Evolutionary conservation across 2,797 vertebrate species (phyloP).

Genomic region (Acanthiza pusilla): DNA sequence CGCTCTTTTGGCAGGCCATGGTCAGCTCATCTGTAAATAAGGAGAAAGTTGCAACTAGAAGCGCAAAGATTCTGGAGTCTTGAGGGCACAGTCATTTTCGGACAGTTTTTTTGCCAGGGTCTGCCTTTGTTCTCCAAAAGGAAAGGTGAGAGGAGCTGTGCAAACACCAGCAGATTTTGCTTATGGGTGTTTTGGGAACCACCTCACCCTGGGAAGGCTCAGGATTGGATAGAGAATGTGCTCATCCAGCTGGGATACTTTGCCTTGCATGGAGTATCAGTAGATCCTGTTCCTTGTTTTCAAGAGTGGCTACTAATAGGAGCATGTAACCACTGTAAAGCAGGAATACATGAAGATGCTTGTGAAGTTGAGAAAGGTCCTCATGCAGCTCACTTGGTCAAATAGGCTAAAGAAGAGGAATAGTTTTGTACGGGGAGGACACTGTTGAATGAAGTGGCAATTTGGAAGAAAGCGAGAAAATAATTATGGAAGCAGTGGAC

Average conservation of each 20-base stretch:
- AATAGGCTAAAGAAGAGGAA: background rate
- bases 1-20: background rate
- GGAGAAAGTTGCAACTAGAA: background rate
- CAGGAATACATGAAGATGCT: background rate
- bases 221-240: background rate
- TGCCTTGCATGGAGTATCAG: background rate
- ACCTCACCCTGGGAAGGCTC: background rate
- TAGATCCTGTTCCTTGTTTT: background rate
- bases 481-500: background rate
- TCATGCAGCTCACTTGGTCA: background rate
- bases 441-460: background rate
- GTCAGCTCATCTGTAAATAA: background rate
- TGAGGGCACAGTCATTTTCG: background rate
- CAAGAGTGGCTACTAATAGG: background rate
- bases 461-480: background rate
- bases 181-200: background rate
- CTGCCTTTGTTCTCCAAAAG: background rate
- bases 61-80: background rate
- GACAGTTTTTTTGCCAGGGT: background rate
- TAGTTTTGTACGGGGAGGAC: background rate
- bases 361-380: background rate
- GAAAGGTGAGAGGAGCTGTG: background rate
- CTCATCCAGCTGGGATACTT: background rate
- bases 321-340: background rate
- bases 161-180: background rate